A percentile compares a stretch with the other conserved stretches of the same genome.
Evolutionary conservation across 2,113 vertebrate genomes (phyloP).

Genomic region (Zosterops lateralis): DNA sequence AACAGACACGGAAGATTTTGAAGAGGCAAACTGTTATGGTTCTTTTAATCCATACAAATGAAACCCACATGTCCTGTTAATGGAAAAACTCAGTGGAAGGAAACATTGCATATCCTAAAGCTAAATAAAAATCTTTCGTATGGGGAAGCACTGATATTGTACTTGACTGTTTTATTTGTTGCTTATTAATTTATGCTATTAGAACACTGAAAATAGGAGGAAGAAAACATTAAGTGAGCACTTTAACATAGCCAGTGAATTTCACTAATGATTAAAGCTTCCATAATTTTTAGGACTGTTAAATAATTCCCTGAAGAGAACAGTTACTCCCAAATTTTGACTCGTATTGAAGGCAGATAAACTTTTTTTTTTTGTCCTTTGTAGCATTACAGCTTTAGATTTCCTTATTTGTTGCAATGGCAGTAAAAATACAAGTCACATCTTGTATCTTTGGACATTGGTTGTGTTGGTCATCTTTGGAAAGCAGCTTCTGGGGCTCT

Average conservation of each 20-base stretch:
- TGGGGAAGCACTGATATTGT: neutral
- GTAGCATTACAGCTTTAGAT: neutral
- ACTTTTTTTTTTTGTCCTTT: neutral
- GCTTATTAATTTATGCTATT: conserved; percentile 19
- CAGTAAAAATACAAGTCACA: neutral
- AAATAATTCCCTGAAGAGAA: neutral
- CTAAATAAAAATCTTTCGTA: neutral
- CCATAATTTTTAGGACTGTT: neutral
- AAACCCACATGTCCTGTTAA: conserved; percentile 20
- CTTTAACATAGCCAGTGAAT: neutral
- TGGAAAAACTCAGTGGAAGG: conserved; percentile 38
- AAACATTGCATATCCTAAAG: conserved; percentile 29
- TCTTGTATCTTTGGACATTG: neutral
- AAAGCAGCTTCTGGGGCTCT: neutral
- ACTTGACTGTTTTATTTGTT: neutral
- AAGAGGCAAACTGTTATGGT: neutral
- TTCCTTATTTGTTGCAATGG: neutral
- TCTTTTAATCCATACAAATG: conserved; percentile 45
- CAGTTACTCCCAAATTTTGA: neutral
- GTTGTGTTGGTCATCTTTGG: neutral
- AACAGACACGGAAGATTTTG: neutral
- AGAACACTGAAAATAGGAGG: neutral
- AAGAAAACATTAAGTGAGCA: neutral
- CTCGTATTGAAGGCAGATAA: neutral
- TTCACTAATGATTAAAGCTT: neutral